phyloP scores from a whole-genome alignment of 2,888 invertebrate species.

The Germaria angustata region DNA sequence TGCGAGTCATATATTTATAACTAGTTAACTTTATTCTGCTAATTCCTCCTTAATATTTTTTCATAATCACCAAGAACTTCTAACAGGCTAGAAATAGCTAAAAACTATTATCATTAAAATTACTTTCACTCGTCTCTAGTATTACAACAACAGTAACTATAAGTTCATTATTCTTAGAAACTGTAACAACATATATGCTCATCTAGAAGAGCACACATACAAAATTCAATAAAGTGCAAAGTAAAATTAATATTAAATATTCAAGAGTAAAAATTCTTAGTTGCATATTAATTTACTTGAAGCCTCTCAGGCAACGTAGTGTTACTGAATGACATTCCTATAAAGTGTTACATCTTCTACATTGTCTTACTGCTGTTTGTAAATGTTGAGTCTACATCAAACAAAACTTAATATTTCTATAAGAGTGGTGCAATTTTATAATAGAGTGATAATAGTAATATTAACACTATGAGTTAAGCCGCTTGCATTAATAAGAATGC shows the following conservation, averaged over 20 bases:
- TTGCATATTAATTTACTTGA: neutral
- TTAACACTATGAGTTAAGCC: no score
- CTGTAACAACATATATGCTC: neutral
- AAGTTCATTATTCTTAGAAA: slow-evolving; percentile 31
- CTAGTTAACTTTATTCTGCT: neutral
- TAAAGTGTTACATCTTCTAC: no score
- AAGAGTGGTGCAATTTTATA: neutral
- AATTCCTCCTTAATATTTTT: slow-evolving; percentile 7
- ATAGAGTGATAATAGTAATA: neutral
- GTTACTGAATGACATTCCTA: no score
- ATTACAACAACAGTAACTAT: slow-evolving; percentile 24
- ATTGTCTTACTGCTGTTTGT: no score
- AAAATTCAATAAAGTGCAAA: no score
- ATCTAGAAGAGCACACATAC: neutral
- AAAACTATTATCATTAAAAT: slow-evolving; percentile 44
- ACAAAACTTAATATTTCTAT: neutral
- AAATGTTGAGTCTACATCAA: neutral
- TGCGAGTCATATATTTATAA: no score
- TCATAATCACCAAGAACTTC: slow-evolving; percentile 8
- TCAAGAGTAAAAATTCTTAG: neutral
- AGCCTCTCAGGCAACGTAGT: neutral
- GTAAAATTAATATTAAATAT: neutral
- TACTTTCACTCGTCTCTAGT: slow-evolving; percentile 37
- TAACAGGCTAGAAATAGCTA: slow-evolving; percentile 10
- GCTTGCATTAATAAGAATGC: no score